Evolutionary conservation across 1,140 invertebrate genomes (phyloP), one percentile per base, ranked within the genome.

Genomic region (Formica exsecta): DNA sequence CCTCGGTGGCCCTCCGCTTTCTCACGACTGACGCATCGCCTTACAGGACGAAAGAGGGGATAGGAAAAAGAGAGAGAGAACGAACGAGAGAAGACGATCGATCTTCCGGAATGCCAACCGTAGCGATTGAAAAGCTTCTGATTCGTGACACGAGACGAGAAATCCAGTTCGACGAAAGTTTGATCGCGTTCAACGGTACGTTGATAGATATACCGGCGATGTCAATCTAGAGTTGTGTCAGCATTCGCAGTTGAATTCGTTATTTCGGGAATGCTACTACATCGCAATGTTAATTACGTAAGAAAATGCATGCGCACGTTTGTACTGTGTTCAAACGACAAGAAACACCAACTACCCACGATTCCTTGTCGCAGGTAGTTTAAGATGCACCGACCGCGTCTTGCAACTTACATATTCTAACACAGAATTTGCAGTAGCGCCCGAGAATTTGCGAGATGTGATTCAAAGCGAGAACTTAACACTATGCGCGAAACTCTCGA

Each of bases 71-170:
- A 73, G 64, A 76, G 61, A 86, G 32, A 85, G 36, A 85, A 38
- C 41, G 51, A 38, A 9, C 16, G 44, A 38, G 25, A 57, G 75
- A 59, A 32, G 29, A 86, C 89, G 88, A 91, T 89, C 87, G 83
- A 91, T 91, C 81, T 91, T 83, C 89, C 85, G 57, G 88, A 65
- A 89, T 89, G 89, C 88, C 89, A 90, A 80, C 59, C 89, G 85
- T 89, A 87, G 51, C 89, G 85, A 90, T 90, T 90, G 89, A 90
- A 90, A 90, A 89, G 88, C 88, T 90, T 87, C 88, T 90, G 88
- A 90, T 89, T 90, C 89, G 88, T 79, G 87, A 89, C 79, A 81
- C 87, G 65, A 57, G 87, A 80, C 88, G 76, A 89, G 85, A 90
- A 85, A 90, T 90, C 77, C 68, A 74, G 22, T 61, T 79, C 29